Base-by-base conservation (phyloP, 35 echinoderm and acorn worm species). In the Diadema setosum region DNA sequence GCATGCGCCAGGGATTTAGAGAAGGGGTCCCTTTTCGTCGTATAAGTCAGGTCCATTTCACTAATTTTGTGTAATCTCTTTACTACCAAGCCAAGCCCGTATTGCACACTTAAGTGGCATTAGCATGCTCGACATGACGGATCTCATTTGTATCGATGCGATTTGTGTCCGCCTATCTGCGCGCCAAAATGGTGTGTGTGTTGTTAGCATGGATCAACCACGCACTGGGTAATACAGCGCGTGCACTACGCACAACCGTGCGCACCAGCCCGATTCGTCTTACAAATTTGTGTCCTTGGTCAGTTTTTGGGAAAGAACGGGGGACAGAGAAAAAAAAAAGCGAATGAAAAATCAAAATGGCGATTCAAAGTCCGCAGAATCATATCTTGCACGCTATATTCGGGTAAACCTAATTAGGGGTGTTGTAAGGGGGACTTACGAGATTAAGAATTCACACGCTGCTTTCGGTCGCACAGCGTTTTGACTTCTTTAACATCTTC, bases 91-190 rank as follows among this genome's bases (percentile, higher is more conserved):
- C 73, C 40, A 16, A 36, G 18, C 73, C 73, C 37, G 73, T 78
- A 41, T 78, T 24, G 44, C 73, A 78, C n/a, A 78, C 73, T 44
- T 78, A 78, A 78, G 73, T 78, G 73, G 73, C 73, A 78, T 78
- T 78, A 78, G 44, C 73, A 43, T 41, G 73, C 27, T 18, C 20
- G 73, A 78, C 73, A 78, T 20, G 35, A 33, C 21, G 44, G 40
- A 78, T 78, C 73, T 78, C n/a, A 44, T 78, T 78, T 78, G 73
- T 44, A 78, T 78, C 37, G 73, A 78, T 41, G 73, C 17, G 30
- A 78, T 78, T 78, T 78, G 73, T 78, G 37, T 44, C 44, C 73
- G 73, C 73, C 20, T 39, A 21, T 78, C 44, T 78, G 40, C 73
- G 73, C 73, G 73, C 73, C 73, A 35, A 78, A 78, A 78, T 78